phyloP scores from a whole-genome alignment of 2,797 vertebrate species.

The Pangasius larnaudii region DNA sequence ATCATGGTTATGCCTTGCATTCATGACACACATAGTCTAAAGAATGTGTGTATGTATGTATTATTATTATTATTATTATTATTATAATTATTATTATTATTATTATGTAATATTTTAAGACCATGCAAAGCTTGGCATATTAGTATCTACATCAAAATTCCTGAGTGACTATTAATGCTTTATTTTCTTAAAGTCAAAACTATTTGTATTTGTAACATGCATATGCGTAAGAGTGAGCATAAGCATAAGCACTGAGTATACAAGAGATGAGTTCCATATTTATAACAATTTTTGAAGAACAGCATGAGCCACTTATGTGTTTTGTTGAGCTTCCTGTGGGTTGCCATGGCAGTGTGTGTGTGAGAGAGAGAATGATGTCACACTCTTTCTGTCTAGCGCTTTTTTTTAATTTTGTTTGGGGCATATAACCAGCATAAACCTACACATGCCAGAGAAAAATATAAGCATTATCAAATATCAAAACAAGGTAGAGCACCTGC shows the following conservation, averaged over 20 bases:
- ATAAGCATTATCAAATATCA: background rate
- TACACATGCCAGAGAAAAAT: background rate
- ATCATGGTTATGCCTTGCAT: background rate
- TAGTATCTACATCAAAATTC: background rate
- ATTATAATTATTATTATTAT: constrained; percentile 6
- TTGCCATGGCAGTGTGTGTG: constrained; percentile 63
- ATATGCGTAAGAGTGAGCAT: background rate
- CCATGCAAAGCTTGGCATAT: background rate
- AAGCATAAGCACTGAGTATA: constrained; percentile 7
- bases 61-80: too few relatives aligned
- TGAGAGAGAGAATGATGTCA: constrained; percentile 65
- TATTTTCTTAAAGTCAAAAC: background rate
- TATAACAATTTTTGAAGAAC: constrained; percentile 60
- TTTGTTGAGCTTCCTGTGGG: constrained; percentile 68
- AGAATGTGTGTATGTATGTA: background rate
- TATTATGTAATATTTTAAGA: background rate
- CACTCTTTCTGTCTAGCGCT: too few relatives aligned
- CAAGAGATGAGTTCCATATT: constrained; percentile 63
- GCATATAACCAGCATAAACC: background rate
- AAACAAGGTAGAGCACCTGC: background rate
- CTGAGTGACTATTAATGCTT: background rate
- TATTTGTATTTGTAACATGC: background rate
- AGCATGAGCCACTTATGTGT: constrained; percentile 63
- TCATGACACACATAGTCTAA: background rate
- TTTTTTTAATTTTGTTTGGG: background rate